A percentile compares a stretch with the other conserved stretches of the same genome.
These are phyloP conservation scores for Falco rusticolus DNA, from an alignment of 2,797 vertebrate species.

Conservation along the genomic window DNA sequence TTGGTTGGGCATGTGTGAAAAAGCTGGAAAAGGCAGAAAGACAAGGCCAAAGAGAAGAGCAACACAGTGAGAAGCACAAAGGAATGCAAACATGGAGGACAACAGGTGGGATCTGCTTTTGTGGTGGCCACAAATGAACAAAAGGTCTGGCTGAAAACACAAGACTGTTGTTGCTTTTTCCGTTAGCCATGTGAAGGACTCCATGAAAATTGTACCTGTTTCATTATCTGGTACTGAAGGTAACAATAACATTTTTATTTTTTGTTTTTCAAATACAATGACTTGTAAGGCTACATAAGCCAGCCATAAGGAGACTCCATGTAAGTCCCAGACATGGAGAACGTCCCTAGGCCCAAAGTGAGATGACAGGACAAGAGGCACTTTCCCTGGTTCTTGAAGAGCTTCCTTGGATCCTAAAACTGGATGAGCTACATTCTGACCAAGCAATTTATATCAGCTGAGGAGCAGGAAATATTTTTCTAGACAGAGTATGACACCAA, in stretches of 20 bases:
- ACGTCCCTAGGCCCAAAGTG: background rate
- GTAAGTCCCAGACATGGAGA: background rate
- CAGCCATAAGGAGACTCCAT: background rate
- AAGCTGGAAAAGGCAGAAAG: background rate
- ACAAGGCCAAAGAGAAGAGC: background rate
- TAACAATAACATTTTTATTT: background rate
- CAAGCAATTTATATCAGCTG: background rate
- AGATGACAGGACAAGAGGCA: background rate
- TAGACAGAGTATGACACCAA: background rate
- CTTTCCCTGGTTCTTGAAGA: background rate
- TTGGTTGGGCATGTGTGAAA: background rate
- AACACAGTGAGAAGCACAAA: background rate
- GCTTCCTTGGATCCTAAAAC: background rate
- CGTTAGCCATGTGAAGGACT: background rate
- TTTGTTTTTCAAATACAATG: background rate
- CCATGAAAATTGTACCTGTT: background rate
- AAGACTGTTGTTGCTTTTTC: background rate
- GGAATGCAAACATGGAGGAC: background rate
- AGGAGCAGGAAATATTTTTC: background rate
- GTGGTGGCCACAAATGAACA: background rate
- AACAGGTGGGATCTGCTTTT: background rate
- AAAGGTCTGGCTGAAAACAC: background rate
- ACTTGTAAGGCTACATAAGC: background rate
- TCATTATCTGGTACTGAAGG: background rate
- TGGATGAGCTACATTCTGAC: background rate